Conservation (phyloP, 37 sponge, comb jelly and placozoan species). For the Crambe crambe region DNA sequence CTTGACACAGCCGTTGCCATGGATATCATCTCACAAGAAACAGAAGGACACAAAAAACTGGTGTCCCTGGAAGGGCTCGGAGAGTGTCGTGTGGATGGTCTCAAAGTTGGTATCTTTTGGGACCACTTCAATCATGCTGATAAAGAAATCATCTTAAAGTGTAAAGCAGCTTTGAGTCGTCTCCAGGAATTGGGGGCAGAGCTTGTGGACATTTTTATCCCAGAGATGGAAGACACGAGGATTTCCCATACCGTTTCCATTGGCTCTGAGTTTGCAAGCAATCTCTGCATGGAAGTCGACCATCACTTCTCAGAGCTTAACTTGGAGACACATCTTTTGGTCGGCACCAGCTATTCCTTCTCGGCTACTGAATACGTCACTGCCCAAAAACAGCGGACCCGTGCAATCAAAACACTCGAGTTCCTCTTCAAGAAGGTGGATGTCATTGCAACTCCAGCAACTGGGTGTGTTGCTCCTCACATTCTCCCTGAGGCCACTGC, state of each 20-base stretch:
- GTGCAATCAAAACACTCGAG: conserved; percentile 55
- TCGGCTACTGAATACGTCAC: conserved; percentile 56
- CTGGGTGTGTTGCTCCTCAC: conserved; percentile 50
- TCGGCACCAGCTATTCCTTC: background rate
- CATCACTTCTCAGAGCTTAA: conserved; percentile 60
- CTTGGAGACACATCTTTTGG: conserved; percentile 53
- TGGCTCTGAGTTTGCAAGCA: conserved; percentile 50
- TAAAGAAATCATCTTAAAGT: conserved; percentile 39
- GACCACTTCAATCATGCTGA: conserved; percentile 65
- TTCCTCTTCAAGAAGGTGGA: conserved; percentile 53
- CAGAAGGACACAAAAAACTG: conserved; percentile 24
- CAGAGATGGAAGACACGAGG: conserved; percentile 75
- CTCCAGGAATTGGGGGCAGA: conserved; percentile 61
- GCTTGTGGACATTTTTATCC: conserved; percentile 67
- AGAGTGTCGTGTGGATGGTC: conserved; percentile 32
- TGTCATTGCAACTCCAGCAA: conserved; percentile 65
- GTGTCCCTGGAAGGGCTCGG: conserved; percentile 48
- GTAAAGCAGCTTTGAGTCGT: conserved; percentile 44
- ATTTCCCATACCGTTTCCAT: conserved; percentile 62
- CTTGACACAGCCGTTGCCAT: conserved; percentile 64
- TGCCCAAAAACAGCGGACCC: conserved; percentile 75
- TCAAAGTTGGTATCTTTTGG: conserved; percentile 65
- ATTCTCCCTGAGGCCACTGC: conserved; percentile 36
- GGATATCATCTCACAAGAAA: conserved; percentile 42
- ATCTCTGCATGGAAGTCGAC: conserved; percentile 40